Evolutionary conservation across 2,113 vertebrate species (phyloP), one percentile per base, ranked within the genome.

Genomic region (Oostethus manadensis): DNA sequence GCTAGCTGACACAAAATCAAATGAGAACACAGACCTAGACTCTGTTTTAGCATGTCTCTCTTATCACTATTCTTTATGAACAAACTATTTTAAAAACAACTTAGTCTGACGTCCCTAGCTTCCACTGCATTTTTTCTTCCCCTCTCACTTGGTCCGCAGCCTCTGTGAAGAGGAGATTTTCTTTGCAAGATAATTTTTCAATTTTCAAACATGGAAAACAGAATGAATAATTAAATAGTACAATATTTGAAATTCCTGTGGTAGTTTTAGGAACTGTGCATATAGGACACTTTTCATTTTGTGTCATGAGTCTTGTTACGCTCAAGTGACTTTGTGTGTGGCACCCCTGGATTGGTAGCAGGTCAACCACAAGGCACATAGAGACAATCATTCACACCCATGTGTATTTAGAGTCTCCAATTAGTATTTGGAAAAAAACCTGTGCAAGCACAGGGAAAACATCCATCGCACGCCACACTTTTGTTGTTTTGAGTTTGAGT

Each of bases 101-200:
- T 87, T 85, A 82, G 83, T 84, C 71, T 86, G 79, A 86, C 78
- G 81, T 65, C 61, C 71, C 60, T 71, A 74, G 66, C 66, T 40
- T 71, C 63, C 59, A 21, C 51, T 65, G 40, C 59, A 1, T 3
- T 6, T 33, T 33, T 33, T 33, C 8, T 33, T 33, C 51, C 56
- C 53, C 10, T 20, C 20, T 9, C 18, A 9, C 18, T 11, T 49
- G 47, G 22, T 22, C 21, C 6, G 47, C 47, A 22, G 47, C 20
- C 20, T 49, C 47, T 14, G 7, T 33, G 20, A 49, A 22, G 8
- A 48, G 47, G 20, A 49, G 11, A 49, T 73, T 79, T 76, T 77
- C 56, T 90, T 91, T 81, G 87, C 76, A 77, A 71, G 89, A 92
- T 93, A 91, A 89, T 88, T 93, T 93, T 94, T 94, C 90, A 92